Evolutionary conservation across 2,797 vertebrate species (phyloP), one percentile per base, ranked within the genome.

Genomic region (Etheostoma perlongum): DNA sequence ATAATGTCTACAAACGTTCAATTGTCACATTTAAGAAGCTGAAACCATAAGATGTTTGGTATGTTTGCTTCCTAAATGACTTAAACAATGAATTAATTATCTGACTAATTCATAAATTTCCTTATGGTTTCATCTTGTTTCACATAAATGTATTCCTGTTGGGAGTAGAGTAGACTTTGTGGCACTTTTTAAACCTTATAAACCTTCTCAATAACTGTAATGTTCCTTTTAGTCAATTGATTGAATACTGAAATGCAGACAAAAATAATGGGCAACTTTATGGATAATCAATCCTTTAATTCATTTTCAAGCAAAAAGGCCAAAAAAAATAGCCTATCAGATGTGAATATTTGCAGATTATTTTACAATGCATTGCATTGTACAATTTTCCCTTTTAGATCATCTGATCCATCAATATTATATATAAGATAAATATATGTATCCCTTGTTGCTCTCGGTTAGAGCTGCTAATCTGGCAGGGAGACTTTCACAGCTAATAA

Each of bases 401-500:
- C n/a, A 44, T 19, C 7, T 40, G 33, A 27, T 42, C 9, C 44
- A 16, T 71, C 33, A 27, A 10, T 42, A 36, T 36, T 36, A 36
- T 36, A 36, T 36, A 36, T 36, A 40, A 11, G 36, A 40, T 40
- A 11, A 40, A 10, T 40, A 11, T 40, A 30, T 18, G 42, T 33
- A 21, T 5, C 30, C 57, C 21, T 18, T 7, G 46, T 55, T 55
- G 36, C 70, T 72, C 44, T 21, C 33, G 36, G 36, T 40, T 40
- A 40, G 36, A 40, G 36, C 36, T 10, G 9, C 33, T 40, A 11
- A 11, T 40, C 36, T 40, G 36, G 36, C 36, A 40, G 36, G 36
- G 47, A 53, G 63, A 77, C 48, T 66, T 62, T 80, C 30, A 63
- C 36, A 16, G 62, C 72, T 53, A 9, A 42, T 85, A 74, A 82